A percentile compares a stretch with the other conserved stretches of the same genome.
Conservation (phyloP, 1,140 invertebrate species). For the Rhagoletis zephyria region DNA sequence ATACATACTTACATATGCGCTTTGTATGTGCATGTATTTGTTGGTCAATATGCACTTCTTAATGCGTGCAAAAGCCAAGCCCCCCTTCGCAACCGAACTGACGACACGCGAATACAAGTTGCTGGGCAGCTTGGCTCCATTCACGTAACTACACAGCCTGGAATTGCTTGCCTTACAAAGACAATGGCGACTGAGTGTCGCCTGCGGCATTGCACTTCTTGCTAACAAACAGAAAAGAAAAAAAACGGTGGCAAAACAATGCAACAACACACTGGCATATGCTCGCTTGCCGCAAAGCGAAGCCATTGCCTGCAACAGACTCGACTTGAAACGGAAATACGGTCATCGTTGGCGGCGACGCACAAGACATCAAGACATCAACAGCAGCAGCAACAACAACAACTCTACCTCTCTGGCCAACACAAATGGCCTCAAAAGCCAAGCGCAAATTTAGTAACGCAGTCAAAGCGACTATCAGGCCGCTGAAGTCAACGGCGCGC, state of each 20-base stretch:
- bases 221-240: not conserved
- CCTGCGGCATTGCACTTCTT: not conserved
- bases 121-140: no score
- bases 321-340: not conserved
- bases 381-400: no score
- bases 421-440: no score
- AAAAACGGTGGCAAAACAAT: not conserved
- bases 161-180: not conserved
- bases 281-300: not conserved
- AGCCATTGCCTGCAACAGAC: not conserved
- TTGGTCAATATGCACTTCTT: no score
- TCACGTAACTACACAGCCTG: not conserved
- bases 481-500: not conserved
- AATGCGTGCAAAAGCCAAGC: no score
- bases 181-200: slow-evolving; percentile 8
- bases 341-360: not conserved
- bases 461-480: not conserved
- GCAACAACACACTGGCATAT: not conserved
- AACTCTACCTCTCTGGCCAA: no score
- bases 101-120: no score
- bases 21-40: not conserved
- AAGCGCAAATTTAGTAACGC: no score
- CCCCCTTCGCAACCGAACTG: no score
- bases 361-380: not conserved
- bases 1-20: not conserved